These are phyloP conservation scores for Saccostrea echinata DNA, from an alignment of 1,140 invertebrate species.

Conservation along the genomic window DNA sequence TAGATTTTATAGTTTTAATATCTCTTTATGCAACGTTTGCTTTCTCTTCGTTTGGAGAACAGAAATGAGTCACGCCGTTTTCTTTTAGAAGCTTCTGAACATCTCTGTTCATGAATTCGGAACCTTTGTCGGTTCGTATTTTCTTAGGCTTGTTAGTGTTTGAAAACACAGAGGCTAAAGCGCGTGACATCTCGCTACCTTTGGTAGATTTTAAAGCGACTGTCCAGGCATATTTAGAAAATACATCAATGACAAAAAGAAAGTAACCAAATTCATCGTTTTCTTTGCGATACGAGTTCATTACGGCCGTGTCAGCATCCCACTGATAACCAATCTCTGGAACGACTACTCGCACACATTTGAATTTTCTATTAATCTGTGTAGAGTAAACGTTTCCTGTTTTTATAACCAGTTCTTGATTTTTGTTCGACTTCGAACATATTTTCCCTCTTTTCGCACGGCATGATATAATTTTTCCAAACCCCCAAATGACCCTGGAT, in stretches of 20 bases:
- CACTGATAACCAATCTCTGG: conserved; percentile 59
- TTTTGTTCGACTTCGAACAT: conserved; percentile 51
- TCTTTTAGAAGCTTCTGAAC: conserved; percentile 39
- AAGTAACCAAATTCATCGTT: conserved; percentile 54
- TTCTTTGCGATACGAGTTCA: conserved; percentile 48
- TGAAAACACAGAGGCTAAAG: conserved; percentile 40
- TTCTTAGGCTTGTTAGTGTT: conserved; percentile 15
- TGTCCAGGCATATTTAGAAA: conserved; percentile 47
- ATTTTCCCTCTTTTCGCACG: conserved; percentile 55
- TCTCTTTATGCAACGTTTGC: conserved; percentile 37
- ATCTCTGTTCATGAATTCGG: conserved; percentile 43
- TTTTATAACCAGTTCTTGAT: conserved; percentile 53
- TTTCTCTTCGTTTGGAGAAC: conserved; percentile 43
- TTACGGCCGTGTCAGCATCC: conserved; percentile 54
- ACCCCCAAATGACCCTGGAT: conserved; percentile 49
- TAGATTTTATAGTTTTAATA: conserved; percentile 48
- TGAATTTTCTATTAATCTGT: conserved; percentile 53
- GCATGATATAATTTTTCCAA: conserved; percentile 52
- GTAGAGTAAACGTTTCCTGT: conserved; percentile 54
- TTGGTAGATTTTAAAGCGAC: conserved; percentile 38
- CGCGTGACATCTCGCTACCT: conserved; percentile 37
- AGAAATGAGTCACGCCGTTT: conserved; percentile 27
- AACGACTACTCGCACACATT: conserved; percentile 44
- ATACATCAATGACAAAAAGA: conserved; percentile 44
- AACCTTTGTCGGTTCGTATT: conserved; percentile 48